Conservation (phyloP, 2,797 vertebrate genomes). For the Psittacula derbiana region DNA sequence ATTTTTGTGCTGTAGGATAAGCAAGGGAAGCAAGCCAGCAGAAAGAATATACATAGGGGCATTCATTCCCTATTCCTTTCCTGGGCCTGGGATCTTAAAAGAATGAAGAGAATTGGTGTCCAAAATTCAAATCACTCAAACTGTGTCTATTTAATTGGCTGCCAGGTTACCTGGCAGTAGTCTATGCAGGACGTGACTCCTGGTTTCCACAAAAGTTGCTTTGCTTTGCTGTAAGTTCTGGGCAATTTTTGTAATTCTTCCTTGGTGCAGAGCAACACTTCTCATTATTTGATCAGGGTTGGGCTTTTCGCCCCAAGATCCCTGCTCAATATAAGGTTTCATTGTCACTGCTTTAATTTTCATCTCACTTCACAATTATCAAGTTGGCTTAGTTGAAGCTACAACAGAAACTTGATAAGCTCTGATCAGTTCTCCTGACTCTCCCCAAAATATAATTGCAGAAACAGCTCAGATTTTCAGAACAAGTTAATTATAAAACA, state of each 20-base stretch:
- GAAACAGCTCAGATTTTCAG: not conserved
- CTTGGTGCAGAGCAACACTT: not conserved
- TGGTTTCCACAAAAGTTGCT: not conserved
- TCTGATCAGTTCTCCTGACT: not conserved
- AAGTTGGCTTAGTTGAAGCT: not conserved
- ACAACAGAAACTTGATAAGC: not conserved
- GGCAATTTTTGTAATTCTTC: not conserved
- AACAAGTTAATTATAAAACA: not conserved
- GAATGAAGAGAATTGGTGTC: not conserved
- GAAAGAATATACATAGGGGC: not conserved
- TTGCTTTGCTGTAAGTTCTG: not conserved
- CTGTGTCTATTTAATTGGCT: not conserved
- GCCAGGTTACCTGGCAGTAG: not conserved
- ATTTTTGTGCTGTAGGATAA: not conserved
- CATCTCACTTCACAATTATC: not conserved
- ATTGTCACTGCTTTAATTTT: not conserved
- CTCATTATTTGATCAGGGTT: accelerated
- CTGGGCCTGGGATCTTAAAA: not conserved
- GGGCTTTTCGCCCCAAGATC: not conserved
- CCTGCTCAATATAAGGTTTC: not conserved
- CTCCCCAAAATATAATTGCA: not conserved
- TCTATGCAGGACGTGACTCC: not conserved
- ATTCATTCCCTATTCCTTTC: not conserved
- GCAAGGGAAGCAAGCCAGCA: not conserved
- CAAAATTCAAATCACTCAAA: not conserved